A percentile compares a stretch with the other conserved stretches of the same genome.
Conservation (phyloP, 1,140 invertebrate species). For the Drosophila nebulosa region DNA sequence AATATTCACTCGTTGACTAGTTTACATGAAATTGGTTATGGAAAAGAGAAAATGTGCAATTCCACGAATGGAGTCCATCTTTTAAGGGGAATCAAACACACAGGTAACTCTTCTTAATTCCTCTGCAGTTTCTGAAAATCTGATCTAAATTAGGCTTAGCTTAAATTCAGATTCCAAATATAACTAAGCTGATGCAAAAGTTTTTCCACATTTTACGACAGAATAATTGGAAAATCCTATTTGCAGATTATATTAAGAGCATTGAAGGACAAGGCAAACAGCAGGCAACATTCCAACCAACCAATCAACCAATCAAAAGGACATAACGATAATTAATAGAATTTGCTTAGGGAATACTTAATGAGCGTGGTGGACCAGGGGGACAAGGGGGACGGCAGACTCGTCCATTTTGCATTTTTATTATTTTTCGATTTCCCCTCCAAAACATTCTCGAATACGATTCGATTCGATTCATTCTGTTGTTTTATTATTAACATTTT, state of each 20-base stretch:
- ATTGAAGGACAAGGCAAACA: slow-evolving; percentile 19
- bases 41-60: no score
- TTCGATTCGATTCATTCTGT: slow-evolving; percentile 37
- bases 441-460: slow-evolving; percentile 39
- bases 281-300: slow-evolving; percentile 43
- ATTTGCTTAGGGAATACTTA: slow-evolving; percentile 72
- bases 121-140: no score
- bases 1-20: not conserved
- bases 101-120: no score
- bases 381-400: not conserved
- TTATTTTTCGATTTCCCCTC: slow-evolving; percentile 68
- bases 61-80: no score
- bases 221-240: not conserved
- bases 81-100: no score
- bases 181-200: not conserved
- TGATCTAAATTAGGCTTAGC: no score
- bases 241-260: slow-evolving; percentile 45
- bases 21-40: no score
- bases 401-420: slow-evolving; percentile 63
- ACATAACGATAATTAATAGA: slow-evolving; percentile 80
- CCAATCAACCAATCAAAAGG: slow-evolving; percentile 66
- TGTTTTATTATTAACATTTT: slow-evolving; percentile 68
- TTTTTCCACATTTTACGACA: not conserved
- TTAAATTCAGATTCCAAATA: no score
- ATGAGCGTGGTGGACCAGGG: no score